Percentiles rank a stretch among this genome's conserved stretches.
These are phyloP conservation scores for Heliconius cydno DNA, from an alignment of 2,888 invertebrate genomes.

Conservation along the genomic window DNA sequence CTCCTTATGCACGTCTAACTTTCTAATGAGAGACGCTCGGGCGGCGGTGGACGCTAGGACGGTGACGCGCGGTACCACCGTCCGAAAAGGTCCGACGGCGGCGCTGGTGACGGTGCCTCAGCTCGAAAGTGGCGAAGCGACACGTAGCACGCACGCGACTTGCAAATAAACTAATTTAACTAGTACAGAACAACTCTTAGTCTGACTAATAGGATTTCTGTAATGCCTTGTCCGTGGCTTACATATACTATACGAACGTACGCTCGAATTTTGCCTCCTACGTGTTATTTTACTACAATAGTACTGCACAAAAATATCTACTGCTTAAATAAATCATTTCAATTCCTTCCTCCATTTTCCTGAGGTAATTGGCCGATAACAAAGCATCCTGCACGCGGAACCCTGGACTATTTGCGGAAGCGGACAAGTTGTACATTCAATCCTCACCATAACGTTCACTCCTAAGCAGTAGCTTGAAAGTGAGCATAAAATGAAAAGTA, in stretches of 20 bases:
- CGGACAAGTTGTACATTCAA: conserved; percentile 2
- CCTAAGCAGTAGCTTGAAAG: not conserved
- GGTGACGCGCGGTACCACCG: not conserved
- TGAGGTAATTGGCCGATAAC: conserved; percentile 3
- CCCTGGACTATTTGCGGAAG: conserved; percentile 14
- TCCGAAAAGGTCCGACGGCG: not conserved
- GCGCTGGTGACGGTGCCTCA: not conserved
- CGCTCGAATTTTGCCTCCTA: conserved; percentile 4
- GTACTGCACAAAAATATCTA: not conserved
- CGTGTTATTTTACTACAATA: conserved; percentile 5
- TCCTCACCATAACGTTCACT: not conserved
- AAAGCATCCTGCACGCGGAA: conserved; percentile 7
- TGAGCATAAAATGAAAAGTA: conserved; percentile 1
- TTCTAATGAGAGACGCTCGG: conserved; percentile 71
- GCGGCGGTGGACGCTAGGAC: conserved; percentile 2
- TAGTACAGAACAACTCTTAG: conserved; percentile 25
- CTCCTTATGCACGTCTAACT: conserved; percentile 71
- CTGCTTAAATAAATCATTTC: conserved; percentile 1
- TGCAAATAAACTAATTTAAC: conserved; percentile 37
- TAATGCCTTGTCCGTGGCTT: conserved; percentile 3
- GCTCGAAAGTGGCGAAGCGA: not conserved
- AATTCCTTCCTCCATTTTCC: not conserved
- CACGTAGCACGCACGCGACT: conserved; percentile 6
- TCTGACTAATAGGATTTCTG: conserved; percentile 40
- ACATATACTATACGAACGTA: not conserved